Evolutionary conservation across 2,113 vertebrate genomes (phyloP).

Genomic region (Salvelinus fontinalis): DNA sequence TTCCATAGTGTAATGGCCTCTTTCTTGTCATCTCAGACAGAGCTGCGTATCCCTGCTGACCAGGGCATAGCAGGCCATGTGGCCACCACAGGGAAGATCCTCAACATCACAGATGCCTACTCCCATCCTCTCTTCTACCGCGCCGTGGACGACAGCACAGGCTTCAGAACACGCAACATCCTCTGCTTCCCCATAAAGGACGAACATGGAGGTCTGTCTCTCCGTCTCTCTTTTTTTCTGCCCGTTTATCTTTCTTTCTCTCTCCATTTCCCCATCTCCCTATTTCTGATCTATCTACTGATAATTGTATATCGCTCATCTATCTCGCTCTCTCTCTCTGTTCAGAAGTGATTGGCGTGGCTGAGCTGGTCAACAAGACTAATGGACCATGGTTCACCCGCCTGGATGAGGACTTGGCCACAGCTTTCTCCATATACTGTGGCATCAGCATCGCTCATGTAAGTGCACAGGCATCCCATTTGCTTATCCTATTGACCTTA

Average conservation of each 20-base stretch:
- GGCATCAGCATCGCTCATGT: constrained; percentile 90
- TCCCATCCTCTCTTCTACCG: constrained; percentile 86
- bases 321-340: background rate
- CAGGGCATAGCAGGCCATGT: constrained; percentile 86
- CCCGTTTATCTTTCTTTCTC: background rate
- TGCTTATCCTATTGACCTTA: background rate
- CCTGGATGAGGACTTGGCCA: constrained; percentile 86
- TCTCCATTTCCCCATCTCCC: background rate
- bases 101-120: constrained; percentile 86
- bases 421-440: constrained; percentile 88
- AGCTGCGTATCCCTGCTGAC: constrained; percentile 84
- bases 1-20: background rate
- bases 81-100: constrained; percentile 84
- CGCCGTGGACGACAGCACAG: constrained; percentile 83
- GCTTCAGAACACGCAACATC: constrained; percentile 81
- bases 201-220: constrained; percentile 70
- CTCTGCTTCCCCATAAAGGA: constrained; percentile 85
- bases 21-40: constrained; percentile 50
- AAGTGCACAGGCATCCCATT: constrained; percentile 26
- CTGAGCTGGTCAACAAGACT: constrained; percentile 82
- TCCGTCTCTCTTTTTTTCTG: background rate
- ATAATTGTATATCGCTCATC: background rate
- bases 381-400: constrained; percentile 87
- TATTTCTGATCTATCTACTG: constrained; percentile 20
- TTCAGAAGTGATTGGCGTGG: constrained; percentile 81